Conservation (phyloP, 92 coral and sea anemone species). For the Porites cylindrica region DNA sequence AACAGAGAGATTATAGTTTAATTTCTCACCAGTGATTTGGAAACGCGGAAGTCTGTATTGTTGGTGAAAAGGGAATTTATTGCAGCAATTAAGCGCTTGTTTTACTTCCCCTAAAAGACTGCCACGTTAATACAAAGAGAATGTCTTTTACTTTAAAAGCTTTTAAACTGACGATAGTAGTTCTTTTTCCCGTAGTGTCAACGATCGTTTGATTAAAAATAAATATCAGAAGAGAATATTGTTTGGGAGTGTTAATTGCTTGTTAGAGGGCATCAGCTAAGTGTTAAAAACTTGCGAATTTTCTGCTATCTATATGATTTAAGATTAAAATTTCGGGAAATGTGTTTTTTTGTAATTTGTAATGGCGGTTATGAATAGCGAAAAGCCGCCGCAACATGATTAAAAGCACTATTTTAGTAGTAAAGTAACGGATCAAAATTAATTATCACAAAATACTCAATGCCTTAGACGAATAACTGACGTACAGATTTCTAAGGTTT, state of each 20-base stretch:
- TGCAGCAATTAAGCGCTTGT: neutral
- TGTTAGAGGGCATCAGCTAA: neutral
- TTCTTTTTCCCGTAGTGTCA: conserved; percentile 17
- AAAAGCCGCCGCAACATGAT: conserved; percentile 15
- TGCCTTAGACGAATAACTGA: conserved; percentile 1
- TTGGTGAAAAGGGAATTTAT: neutral
- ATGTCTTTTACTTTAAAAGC: conserved; percentile 17
- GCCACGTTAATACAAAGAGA: neutral
- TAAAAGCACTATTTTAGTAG: neutral
- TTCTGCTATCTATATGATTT: neutral
- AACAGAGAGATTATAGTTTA: neutral
- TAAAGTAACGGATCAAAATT: neutral
- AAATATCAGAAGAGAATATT: neutral
- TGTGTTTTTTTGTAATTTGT: neutral
- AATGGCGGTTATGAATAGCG: neutral
- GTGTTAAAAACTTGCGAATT: neutral
- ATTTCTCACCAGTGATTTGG: neutral
- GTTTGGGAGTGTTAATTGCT: conserved; percentile 23
- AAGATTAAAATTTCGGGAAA: neutral
- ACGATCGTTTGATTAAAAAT: neutral
- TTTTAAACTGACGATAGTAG: neutral
- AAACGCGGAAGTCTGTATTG: conserved; percentile 8
- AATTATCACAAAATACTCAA: conserved; percentile 13
- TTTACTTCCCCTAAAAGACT: neutral
- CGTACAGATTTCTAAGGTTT: conserved; percentile 8